phyloP scores from a whole-genome alignment of 2,113 vertebrate genomes.

The Urocynchramus pylzowi region DNA sequence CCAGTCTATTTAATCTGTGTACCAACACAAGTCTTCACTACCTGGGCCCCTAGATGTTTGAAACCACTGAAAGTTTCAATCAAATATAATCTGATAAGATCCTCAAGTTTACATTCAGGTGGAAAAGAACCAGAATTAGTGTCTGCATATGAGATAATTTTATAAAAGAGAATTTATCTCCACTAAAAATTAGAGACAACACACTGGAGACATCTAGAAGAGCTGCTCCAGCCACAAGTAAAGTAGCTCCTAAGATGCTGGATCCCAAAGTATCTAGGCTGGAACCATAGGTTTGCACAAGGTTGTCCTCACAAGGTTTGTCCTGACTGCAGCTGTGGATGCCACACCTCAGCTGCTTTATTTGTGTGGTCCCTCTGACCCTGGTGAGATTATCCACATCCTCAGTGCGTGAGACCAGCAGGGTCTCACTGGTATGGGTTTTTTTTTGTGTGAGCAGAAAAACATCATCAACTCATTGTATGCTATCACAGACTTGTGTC shows the following conservation, averaged over 20 bases:
- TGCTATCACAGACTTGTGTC: neutral
- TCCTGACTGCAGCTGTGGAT: fast-evolving
- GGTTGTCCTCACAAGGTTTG: neutral
- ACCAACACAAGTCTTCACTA: neutral
- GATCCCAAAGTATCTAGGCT: neutral
- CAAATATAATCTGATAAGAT: neutral
- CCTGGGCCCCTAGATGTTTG: neutral
- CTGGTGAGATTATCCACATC: neutral
- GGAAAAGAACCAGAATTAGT: neutral
- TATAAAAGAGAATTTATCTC: neutral
- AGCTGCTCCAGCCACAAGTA: neutral
- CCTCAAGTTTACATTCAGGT: neutral
- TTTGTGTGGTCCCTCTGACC: neutral
- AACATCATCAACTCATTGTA: neutral
- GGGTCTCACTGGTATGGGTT: neutral
- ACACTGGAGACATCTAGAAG: neutral
- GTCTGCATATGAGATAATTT: neutral
- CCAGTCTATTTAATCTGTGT: neutral
- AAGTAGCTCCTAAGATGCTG: neutral
- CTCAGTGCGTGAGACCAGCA: neutral
- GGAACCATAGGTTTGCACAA: neutral
- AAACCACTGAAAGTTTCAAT: neutral
- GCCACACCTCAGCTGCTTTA: neutral
- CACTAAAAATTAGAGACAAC: neutral
- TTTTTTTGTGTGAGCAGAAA: neutral